These are phyloP conservation scores for Atopsyche davidsoni DNA, from an alignment of 1,140 invertebrate genomes.

Conservation along the genomic window DNA sequence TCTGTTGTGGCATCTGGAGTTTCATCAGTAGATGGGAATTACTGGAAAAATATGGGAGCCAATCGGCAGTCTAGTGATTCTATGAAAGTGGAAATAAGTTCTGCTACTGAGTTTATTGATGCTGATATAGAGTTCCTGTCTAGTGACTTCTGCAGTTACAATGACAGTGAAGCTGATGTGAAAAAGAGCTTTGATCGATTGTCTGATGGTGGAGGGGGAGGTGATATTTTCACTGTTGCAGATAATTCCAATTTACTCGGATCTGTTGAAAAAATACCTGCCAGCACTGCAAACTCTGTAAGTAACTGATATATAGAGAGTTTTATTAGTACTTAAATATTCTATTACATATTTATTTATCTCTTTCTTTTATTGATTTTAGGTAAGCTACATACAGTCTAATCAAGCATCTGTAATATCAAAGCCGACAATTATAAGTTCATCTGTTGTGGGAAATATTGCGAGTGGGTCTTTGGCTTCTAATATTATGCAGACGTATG, in stretches of 20 bases:
- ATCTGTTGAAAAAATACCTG: slow-evolving; percentile 4
- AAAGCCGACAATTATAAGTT: slow-evolving; percentile 20
- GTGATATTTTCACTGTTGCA: slow-evolving; percentile 11
- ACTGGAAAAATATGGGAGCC: slow-evolving; percentile 19
- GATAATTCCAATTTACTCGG: slow-evolving; percentile 4
- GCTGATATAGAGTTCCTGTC: slow-evolving; percentile 48
- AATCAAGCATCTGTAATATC: slow-evolving; percentile 13
- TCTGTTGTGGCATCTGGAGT: slow-evolving; percentile 25
- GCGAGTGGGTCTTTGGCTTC: slow-evolving; percentile 22
- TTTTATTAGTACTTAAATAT: neutral
- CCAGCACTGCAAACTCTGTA: slow-evolving; percentile 2
- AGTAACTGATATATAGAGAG: neutral
- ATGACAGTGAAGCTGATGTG: slow-evolving; percentile 47
- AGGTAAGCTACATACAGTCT: slow-evolving; percentile 14
- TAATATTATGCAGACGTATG: slow-evolving; percentile 21
- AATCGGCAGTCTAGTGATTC: slow-evolving; percentile 10
- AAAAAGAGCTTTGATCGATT: slow-evolving; percentile 47
- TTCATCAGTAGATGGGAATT: slow-evolving; percentile 21
- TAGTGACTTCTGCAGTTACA: slow-evolving; percentile 42
- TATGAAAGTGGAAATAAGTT: slow-evolving; percentile 31
- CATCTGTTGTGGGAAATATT: slow-evolving; percentile 24
- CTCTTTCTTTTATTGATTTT: slow-evolving; percentile 6
- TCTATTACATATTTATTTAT: neutral
- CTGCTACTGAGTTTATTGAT: slow-evolving; percentile 44
- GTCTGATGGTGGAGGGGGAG: slow-evolving; percentile 30